Evolutionary conservation across 1,140 invertebrate species (phyloP), one percentile per base, ranked within the genome.

Genomic region (Tetragonula clypearis): DNA sequence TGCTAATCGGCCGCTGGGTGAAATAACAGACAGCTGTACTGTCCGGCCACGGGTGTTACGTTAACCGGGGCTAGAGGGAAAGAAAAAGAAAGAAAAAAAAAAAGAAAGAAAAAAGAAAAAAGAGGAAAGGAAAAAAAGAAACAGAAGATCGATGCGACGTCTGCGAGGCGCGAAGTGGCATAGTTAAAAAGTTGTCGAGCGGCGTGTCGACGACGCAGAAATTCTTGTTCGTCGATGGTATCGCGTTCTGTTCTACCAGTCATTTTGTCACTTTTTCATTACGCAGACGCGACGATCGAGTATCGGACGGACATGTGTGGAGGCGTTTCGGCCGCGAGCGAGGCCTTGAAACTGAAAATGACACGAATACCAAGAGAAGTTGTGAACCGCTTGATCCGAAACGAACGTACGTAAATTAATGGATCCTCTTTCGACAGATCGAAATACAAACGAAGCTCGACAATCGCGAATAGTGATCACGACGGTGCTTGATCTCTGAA

Each of bases 1-100:
- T 87, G 86, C 82, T 87, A 87, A 87, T 87, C 86, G 82, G 30
- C 35, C 53, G 81, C 71, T 68, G 76, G 55, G 62, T 83, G 75
- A 87, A 84, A 79, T 87, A 87, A 78, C 86, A 79, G 82, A 87
- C 82, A 68, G 82, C 76, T 35, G 55, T 73, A 71, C 74, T 62
- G 74, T 83, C 49, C 74, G 69, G 55, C 66, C 53, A 8, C 41
- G n/a, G 8, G n/a, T 2, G 80, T 68, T 69, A 71, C 80, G 78
- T 60, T 72, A 30, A 60, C 60, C 79, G 35, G 66, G 55, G 58
- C 79, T 58, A 49, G 53, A 56, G 56, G 17, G 82, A 11, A n/a
- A 41, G 30, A 58, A 69, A 23, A 68, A 74, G 14, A 21, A 8
- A 58, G 4, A 15, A 6, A 58, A 19, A 56, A 56, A 56, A 56